Conservation (phyloP, 2,113 vertebrate genomes). For the Neodon shergylaensis region DNA sequence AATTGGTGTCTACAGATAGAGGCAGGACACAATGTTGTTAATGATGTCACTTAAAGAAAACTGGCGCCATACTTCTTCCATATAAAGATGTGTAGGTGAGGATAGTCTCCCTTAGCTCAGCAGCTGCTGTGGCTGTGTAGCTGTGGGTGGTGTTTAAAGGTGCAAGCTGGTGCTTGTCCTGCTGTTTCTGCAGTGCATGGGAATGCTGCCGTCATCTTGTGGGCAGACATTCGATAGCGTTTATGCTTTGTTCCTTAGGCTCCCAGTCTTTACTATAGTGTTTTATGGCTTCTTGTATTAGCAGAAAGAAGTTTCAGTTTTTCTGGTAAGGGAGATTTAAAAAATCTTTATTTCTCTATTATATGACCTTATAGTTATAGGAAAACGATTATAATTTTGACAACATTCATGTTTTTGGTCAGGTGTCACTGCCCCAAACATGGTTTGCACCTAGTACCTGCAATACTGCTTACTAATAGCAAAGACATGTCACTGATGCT, state of each 20-base stretch:
- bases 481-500: constrained; percentile 76
- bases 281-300: neutral
- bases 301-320: constrained; percentile 20
- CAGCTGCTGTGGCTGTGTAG: constrained; percentile 7
- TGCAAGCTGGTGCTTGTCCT: constrained; percentile 2
- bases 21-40: neutral
- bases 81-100: neutral
- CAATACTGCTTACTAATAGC: constrained; percentile 78
- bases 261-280: neutral
- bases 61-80: neutral
- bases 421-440: constrained; percentile 75
- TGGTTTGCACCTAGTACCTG: neutral
- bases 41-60: neutral
- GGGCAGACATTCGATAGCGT: neutral
- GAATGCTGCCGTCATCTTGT: constrained; percentile 17
- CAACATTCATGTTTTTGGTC: constrained; percentile 83
- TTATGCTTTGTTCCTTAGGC: neutral
- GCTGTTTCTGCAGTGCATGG: neutral
- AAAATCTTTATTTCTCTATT: constrained; percentile 84
- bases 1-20: neutral
- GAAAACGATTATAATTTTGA: constrained; percentile 82
- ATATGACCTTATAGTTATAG: constrained; percentile 84
- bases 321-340: constrained; percentile 77
- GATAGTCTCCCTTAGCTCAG: constrained; percentile 8
- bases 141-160: constrained; percentile 33